Evolutionary conservation across 2,113 vertebrate species (phyloP), one percentile per base, ranked within the genome.

Genomic region (Nesogale talazaci): DNA sequence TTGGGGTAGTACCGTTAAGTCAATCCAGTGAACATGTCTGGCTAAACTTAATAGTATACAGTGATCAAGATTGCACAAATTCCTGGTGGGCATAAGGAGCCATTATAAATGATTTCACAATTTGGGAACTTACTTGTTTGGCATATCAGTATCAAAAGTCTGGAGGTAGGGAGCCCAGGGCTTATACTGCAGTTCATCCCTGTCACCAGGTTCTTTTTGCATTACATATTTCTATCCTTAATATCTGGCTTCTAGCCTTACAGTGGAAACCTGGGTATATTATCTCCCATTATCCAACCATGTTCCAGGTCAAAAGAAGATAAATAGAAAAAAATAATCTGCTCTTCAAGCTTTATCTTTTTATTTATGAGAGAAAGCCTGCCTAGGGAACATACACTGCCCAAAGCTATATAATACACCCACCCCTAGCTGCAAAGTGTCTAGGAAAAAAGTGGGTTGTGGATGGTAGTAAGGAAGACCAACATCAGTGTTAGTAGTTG

Each of bases 1-100:
- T 57, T 83, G 38, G 25, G 25, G 69, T 6, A 23, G 17, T 90
- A 27, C n/a, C 79, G 89, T 86, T 92, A 61, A 85, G 31, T 82
- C 69, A 88, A 14, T 90, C 81, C 70, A 86, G 29, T 74, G 29
- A 82, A 36, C 14, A 69, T 79, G 11, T 78, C 61, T 94, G 36
- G 67, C 46, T 78, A 76, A 89, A 80, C 83, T 92, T 85, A 88
- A 61, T 85, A 88, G 92, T 63, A 57, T 88, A 15, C 27, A 88
- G 6, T 59, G 52, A 85, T 6, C 19, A 93, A 56, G 36, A 87
- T 40, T 56, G 69, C 59, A 27, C 27, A 77, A 22, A 94, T 74
- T 84, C 74, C 42, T 59, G 42, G 59, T 72, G 42, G 27, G 52
- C 7, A 57, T 65, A 70, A 86, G 34, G 5, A 70, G 11, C 75